These are phyloP conservation scores for Pseudomugil gertrudae DNA, from an alignment of 2,797 vertebrate species.

Conservation along the genomic window DNA sequence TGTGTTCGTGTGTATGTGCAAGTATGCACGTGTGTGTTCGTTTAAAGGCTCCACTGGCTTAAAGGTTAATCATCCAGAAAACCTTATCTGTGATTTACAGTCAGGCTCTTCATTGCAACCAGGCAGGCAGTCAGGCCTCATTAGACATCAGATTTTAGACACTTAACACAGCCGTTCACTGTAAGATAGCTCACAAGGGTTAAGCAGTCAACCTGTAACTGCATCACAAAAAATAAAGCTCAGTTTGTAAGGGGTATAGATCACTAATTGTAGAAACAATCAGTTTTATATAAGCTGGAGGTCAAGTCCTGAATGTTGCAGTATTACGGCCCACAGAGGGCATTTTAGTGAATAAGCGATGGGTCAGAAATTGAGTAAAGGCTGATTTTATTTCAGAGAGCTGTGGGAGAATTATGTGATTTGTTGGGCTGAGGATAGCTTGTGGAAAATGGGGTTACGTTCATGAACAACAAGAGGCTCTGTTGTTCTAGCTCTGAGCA, in stretches of 20 bases:
- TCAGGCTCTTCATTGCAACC: slow-evolving; percentile 43
- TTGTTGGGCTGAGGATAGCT: slow-evolving; percentile 16
- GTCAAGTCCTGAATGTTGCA: slow-evolving; percentile 10
- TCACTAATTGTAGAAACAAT: slow-evolving; percentile 8
- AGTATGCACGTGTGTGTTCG: background rate
- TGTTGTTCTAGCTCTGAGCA: slow-evolving; percentile 25
- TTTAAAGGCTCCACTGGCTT: slow-evolving; percentile 24
- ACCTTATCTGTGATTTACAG: slow-evolving; percentile 66
- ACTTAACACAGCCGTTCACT: slow-evolving; percentile 46
- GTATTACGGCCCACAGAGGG: background rate
- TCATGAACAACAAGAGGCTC: slow-evolving; percentile 11
- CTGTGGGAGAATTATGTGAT: slow-evolving; percentile 4
- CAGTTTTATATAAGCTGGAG: background rate
- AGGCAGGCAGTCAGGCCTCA: slow-evolving; percentile 49
- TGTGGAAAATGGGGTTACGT: slow-evolving; percentile 6
- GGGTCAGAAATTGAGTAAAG: slow-evolving; percentile 13
- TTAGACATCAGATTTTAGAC: slow-evolving; percentile 55
- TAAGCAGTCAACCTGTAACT: slow-evolving; percentile 30
- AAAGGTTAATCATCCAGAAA: slow-evolving; percentile 60
- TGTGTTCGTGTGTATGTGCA: slow-evolving; percentile 5
- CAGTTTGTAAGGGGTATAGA: background rate
- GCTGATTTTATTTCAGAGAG: slow-evolving; percentile 11
- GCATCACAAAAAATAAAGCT: background rate
- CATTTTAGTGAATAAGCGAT: slow-evolving; percentile 14
- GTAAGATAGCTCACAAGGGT: slow-evolving; percentile 26